phyloP scores from a whole-genome alignment of 2,113 vertebrate species.

The Toxostoma redivivum region DNA sequence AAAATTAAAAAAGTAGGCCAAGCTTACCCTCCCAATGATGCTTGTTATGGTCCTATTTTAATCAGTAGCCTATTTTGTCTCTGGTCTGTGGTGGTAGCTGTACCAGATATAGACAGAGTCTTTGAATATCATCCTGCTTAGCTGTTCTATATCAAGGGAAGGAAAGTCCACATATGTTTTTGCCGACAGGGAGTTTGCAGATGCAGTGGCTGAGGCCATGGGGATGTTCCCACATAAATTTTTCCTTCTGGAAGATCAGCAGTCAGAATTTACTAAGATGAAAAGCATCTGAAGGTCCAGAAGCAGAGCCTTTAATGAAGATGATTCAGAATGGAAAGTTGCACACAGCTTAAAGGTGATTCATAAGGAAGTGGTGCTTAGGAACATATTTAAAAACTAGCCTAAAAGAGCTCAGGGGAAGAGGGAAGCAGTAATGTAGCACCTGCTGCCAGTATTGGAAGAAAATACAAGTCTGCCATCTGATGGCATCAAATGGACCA shows the following conservation, averaged over 20 bases:
- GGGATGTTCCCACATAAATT: background rate
- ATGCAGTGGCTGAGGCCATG: background rate
- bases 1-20: background rate
- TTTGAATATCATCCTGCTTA: background rate
- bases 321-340: background rate
- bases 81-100: background rate
- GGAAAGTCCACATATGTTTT: background rate
- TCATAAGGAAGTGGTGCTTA: background rate
- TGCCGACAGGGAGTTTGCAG: background rate
- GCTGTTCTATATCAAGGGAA: background rate
- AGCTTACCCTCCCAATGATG: background rate
- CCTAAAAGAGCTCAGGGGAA: background rate
- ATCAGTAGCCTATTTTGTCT: background rate
- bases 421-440: background rate
- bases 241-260: background rate
- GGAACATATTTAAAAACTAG: background rate
- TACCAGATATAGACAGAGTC: background rate
- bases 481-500: constrained; percentile 32
- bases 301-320: background rate
- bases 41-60: background rate
- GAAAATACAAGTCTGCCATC: constrained; percentile 61
- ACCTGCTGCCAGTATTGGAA: constrained; percentile 1
- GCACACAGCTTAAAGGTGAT: background rate
- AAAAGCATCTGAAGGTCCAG: background rate
- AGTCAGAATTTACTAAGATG: background rate